Evolutionary conservation across 2,113 vertebrate genomes (phyloP), one percentile per base, ranked within the genome.

Genomic region (Scytalopus superciliaris): DNA sequence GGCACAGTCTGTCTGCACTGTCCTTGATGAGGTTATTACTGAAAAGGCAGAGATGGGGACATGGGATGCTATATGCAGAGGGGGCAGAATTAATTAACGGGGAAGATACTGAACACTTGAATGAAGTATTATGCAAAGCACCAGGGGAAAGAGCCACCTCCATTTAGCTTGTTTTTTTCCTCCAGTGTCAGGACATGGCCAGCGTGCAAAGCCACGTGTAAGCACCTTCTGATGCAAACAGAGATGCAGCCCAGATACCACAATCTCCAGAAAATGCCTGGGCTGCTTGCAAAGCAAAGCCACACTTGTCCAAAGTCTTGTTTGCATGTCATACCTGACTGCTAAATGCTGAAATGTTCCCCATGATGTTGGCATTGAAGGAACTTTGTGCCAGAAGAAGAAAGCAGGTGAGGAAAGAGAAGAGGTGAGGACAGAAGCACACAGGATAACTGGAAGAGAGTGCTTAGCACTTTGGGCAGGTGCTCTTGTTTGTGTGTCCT

Each of bases 1-100:
- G 90, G 79, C 80, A 90, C 82, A 63, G 47, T 21, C 87, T 95
- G 90, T 57, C 96, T 90, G 82, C 25, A 13, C 73, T 68, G 72
- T 66, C 66, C 57, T 66, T 64, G 87, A 24, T 2, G 28, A 95
- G 89, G 89, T 72, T 78, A 73, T 84, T 67, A 73, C 86, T 74
- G 67, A 66, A 52, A 87, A 94, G 72, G 82, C 84, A 93, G 56
- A 79, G 74, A 53, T 2, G 0, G 2, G 23, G 93, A 57, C 66
- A 62, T 3, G 10, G 42, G 49, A 66, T 83, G 57, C 50, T 90
- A 27, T 37, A 37, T 33, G 76, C 68, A 84, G 64, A 57, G 22
- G 35, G 56, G 76, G 24, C 53, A 92, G 63, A 63, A 86, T 24
- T 83, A 77, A 94, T 88, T 67, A 68, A 88, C 76, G 35, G 40